These are phyloP conservation scores for Netta rufina DNA, from an alignment of 2,797 vertebrate genomes.

Conservation along the genomic window DNA sequence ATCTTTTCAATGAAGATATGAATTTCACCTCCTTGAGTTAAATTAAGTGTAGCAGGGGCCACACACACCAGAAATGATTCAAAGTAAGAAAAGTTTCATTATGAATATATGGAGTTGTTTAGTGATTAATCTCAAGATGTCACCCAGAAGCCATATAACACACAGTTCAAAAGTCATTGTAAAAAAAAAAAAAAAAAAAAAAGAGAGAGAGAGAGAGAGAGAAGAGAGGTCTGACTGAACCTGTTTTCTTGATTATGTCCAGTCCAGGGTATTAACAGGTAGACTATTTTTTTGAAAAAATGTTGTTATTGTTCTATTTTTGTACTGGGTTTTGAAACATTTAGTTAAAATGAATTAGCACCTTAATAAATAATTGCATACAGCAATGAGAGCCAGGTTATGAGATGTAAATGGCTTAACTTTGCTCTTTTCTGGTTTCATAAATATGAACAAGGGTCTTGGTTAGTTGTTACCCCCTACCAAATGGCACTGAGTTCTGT, in stretches of 20 bases:
- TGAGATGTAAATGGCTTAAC: background rate
- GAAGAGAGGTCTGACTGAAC: background rate
- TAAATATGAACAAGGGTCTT: background rate
- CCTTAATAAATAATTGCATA: background rate
- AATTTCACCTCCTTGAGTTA: background rate
- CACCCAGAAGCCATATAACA: background rate
- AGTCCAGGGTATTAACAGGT: background rate
- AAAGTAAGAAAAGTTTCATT: background rate
- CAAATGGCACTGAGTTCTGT: background rate
- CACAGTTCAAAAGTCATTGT: background rate
- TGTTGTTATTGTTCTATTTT: background rate
- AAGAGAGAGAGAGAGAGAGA: background rate
- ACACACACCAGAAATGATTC: background rate
- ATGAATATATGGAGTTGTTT: rapidly evolving
- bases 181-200: background rate
- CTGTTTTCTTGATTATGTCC: background rate
- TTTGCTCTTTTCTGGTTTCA: background rate
- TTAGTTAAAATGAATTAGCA: background rate
- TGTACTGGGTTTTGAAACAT: background rate
- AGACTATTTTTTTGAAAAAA: background rate
- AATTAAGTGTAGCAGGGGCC: background rate
- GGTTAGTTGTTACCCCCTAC: background rate
- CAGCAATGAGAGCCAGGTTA: background rate
- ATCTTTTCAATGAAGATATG: background rate
- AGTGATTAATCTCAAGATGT: background rate